A percentile compares a stretch with the other conserved stretches of the same genome.
Evolutionary conservation across 2,888 invertebrate species (phyloP).

Genomic region (Ditula angustiorana): DNA sequence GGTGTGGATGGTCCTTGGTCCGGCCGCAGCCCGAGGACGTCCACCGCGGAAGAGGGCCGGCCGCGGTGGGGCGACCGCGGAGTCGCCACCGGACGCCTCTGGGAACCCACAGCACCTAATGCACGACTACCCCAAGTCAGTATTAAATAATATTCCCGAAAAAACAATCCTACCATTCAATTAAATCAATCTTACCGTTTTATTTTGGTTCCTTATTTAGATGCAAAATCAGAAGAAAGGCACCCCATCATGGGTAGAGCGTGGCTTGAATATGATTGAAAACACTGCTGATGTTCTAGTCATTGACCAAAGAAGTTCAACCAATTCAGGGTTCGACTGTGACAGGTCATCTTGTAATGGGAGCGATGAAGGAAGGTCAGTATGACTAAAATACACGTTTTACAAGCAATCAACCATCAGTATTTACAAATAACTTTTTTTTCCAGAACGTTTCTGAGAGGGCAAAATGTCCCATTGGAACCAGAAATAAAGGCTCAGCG

Average conservation of each 20-base stretch:
- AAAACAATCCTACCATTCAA: not conserved
- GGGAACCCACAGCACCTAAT: constrained; percentile 86
- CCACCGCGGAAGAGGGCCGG: constrained; percentile 85
- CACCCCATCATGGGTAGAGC: constrained; percentile 85
- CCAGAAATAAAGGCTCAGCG: constrained; percentile 92
- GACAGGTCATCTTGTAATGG: constrained; percentile 78
- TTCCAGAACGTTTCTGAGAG: constrained; percentile 90
- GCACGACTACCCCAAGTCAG: constrained; percentile 79
- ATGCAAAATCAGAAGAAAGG: constrained; percentile 82
- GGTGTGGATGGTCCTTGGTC: constrained; percentile 69
- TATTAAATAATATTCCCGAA: too few species aligned
- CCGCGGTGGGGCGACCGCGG: constrained; percentile 91
- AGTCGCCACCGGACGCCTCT: constrained; percentile 88
- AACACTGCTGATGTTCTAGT: constrained; percentile 83
- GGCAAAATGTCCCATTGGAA: constrained; percentile 94
- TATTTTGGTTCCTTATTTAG: constrained; percentile 50
- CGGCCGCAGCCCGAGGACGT: constrained; percentile 66
- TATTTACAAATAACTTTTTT: constrained; percentile 35
- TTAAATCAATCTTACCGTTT: not conserved
- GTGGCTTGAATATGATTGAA: constrained; percentile 83
- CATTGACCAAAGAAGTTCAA: constrained; percentile 84
- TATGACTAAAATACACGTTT: not conserved
- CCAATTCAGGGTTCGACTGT: constrained; percentile 75
- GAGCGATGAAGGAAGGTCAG: constrained; percentile 79
- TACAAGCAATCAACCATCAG: not conserved